phyloP scores from a whole-genome alignment of 2,113 vertebrate species.

The Monopterus albus region DNA sequence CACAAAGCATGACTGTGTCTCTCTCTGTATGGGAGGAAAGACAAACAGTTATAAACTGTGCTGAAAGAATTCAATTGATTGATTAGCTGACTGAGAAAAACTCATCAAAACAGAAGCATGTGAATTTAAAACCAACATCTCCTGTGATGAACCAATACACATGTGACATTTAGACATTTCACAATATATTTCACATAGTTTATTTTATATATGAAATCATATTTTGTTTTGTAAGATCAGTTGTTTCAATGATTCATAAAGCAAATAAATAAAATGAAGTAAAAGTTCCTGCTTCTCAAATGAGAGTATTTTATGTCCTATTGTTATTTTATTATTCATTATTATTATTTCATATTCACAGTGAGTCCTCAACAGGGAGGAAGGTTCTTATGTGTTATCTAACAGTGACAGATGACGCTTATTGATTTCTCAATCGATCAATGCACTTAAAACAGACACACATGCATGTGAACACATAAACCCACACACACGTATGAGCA shows the following conservation, averaged over 20 bases:
- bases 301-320: too few relatives aligned
- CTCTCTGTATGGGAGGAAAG: slow-evolving; percentile 14
- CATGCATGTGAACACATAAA: neutral
- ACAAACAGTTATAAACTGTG: neutral
- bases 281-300: too few relatives aligned
- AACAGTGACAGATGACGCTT: neutral
- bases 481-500: neutral
- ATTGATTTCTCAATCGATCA: slow-evolving; percentile 24
- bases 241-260: neutral
- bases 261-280: too few relatives aligned
- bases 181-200: too few relatives aligned
- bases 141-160: too few relatives aligned
- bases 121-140: neutral
- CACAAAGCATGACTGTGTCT: slow-evolving; percentile 12
- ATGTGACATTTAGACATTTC: too few relatives aligned
- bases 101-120: neutral
- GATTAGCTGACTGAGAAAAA: neutral
- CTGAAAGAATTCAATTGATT: neutral
- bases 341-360: too few relatives aligned
- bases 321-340: too few relatives aligned
- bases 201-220: too few relatives aligned
- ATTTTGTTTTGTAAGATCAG: neutral
- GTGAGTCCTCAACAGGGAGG: neutral
- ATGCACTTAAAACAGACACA: neutral
- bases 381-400: neutral